These are phyloP conservation scores for Saiga tatarica DNA, from an alignment of 2,113 vertebrate genomes.

Conservation along the genomic window DNA sequence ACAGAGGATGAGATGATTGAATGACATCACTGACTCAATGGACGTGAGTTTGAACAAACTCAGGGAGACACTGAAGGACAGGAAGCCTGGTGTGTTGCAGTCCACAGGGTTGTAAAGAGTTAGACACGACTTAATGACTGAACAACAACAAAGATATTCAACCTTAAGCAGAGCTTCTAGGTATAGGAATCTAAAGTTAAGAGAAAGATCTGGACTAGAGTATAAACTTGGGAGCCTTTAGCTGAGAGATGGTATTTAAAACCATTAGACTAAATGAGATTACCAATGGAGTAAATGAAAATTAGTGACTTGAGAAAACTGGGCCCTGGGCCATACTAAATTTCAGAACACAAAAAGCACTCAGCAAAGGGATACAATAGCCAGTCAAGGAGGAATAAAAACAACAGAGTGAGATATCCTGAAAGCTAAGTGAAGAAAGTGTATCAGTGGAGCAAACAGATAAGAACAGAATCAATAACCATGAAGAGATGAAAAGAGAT, in stretches of 20 bases:
- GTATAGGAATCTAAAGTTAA: not conserved
- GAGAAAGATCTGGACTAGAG: not conserved
- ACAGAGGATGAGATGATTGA: not conserved
- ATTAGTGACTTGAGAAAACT: not conserved
- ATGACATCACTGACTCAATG: not conserved
- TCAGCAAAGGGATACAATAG: not conserved
- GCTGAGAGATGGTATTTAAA: not conserved
- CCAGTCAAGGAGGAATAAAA: not conserved
- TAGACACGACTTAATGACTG: not conserved
- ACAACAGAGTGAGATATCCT: not conserved
- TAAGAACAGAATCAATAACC: not conserved
- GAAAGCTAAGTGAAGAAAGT: not conserved
- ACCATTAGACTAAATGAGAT: not conserved
- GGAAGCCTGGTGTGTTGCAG: not conserved
- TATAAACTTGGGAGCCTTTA: not conserved
- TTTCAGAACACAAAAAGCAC: not conserved
- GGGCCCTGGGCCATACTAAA: not conserved
- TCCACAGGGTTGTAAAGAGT: not conserved
- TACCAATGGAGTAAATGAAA: constrained; percentile 15
- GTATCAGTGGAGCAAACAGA: not conserved
- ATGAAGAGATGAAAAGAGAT: not conserved
- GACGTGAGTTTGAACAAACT: not conserved
- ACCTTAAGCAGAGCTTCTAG: not conserved
- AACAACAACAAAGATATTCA: not conserved
- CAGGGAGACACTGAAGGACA: not conserved